Evolutionary conservation across 2,113 vertebrate genomes (phyloP).

Genomic region (Bubalus kerabau): DNA sequence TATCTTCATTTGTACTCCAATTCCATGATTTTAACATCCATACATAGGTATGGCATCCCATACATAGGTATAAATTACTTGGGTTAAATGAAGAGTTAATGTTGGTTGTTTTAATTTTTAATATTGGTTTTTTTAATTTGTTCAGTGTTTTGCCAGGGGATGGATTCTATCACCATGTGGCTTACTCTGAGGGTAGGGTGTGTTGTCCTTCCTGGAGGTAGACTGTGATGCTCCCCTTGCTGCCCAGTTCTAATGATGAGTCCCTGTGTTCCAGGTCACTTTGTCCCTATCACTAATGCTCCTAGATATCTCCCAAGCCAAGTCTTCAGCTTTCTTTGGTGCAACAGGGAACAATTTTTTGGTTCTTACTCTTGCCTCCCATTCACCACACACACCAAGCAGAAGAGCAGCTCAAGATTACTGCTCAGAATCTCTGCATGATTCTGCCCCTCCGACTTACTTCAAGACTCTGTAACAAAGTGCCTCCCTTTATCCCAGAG

Average conservation of each 20-base stretch:
- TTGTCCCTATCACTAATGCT: background rate
- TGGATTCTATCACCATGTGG: background rate
- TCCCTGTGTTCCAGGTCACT: background rate
- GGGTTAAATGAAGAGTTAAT: background rate
- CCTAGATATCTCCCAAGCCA: too few species aligned
- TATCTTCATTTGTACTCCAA: background rate
- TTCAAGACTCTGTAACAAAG: background rate
- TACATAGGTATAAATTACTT: background rate
- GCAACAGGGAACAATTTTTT: rapidly evolving
- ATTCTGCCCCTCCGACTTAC: background rate
- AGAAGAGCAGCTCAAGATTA: background rate
- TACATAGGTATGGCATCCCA: background rate
- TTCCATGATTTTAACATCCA: background rate
- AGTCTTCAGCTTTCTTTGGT: rapidly evolving
- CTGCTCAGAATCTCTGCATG: background rate
- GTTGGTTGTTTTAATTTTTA: background rate
- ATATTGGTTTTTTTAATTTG: too few species aligned
- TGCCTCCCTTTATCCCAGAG: background rate
- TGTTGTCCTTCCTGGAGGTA: background rate
- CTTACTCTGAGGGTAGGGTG: too few species aligned
- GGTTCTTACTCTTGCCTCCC: background rate
- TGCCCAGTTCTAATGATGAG: background rate
- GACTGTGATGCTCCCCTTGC: rapidly evolving
- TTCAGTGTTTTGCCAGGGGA: background rate
- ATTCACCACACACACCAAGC: rapidly evolving